A percentile compares a stretch with the other conserved stretches of the same genome.
These are phyloP conservation scores for Machimus rusticus DNA, from an alignment of 2,888 invertebrate genomes.

Conservation along the genomic window DNA sequence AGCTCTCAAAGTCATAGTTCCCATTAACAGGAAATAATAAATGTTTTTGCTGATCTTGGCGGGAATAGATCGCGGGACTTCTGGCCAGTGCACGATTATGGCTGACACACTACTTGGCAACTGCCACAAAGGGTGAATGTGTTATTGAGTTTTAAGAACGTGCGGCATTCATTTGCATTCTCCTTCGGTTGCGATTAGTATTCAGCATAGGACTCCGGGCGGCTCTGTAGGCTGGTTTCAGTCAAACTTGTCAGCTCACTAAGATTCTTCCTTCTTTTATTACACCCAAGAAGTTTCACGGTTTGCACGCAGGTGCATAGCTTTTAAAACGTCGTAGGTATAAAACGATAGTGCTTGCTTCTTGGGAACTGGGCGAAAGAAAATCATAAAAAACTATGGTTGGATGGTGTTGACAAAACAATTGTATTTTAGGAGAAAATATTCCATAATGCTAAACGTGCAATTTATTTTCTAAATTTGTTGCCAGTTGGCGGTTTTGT, in stretches of 20 bases:
- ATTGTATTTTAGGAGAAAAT: not conserved
- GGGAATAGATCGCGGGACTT: not conserved
- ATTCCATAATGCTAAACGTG: not conserved
- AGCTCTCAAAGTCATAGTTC: not conserved
- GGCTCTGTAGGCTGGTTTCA: conserved; percentile 4
- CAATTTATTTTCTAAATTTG: not conserved
- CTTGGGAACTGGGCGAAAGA: not conserved
- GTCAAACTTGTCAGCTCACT: not conserved
- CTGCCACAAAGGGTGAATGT: not conserved
- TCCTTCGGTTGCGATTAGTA: not conserved
- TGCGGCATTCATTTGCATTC: not conserved
- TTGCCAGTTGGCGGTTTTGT: not conserved
- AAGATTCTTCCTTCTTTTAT: not conserved
- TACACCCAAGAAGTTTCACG: not conserved
- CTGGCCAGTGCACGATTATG: not conserved
- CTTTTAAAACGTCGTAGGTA: not conserved
- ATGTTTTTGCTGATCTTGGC: not conserved
- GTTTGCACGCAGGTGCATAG: not conserved
- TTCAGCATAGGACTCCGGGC: not conserved
- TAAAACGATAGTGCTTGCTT: not conserved
- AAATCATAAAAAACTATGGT: not conserved
- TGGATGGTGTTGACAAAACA: not conserved
- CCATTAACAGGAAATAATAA: not conserved
- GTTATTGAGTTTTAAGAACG: conserved; percentile 1
- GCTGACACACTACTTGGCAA: not conserved